Evolutionary conservation across 2,113 vertebrate species (phyloP).

Genomic region (Setophaga petechia): DNA sequence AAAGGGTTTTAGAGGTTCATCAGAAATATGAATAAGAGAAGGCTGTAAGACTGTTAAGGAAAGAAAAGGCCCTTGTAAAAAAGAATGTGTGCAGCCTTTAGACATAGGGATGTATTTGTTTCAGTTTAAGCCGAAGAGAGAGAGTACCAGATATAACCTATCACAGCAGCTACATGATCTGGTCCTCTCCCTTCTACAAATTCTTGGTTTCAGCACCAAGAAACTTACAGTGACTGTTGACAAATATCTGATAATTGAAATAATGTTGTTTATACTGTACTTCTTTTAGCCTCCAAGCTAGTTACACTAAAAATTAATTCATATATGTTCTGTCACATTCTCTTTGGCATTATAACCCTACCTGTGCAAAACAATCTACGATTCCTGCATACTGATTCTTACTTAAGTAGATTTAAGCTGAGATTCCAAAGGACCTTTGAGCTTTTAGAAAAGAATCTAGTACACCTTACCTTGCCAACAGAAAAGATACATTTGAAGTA

Average conservation of each 20-base stretch:
- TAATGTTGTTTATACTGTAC: neutral
- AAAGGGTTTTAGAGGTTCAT: slow-evolving; percentile 22
- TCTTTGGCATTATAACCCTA: neutral
- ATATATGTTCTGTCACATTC: neutral
- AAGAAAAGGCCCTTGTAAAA: slow-evolving; percentile 8
- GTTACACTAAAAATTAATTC: neutral
- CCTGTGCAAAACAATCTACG: neutral
- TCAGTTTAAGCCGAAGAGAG: neutral
- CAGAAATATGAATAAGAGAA: neutral
- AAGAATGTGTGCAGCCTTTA: neutral
- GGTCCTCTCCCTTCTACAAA: neutral
- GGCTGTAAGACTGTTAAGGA: neutral
- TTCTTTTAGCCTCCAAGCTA: neutral
- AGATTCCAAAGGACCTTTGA: neutral
- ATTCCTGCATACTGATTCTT: neutral
- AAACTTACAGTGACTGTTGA: neutral
- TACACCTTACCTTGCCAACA: neutral
- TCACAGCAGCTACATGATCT: neutral
- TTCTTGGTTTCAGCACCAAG: neutral
- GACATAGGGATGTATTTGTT: neutral
- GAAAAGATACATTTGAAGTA: neutral
- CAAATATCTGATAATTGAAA: neutral
- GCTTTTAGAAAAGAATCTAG: neutral
- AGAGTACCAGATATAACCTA: neutral
- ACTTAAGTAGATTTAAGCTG: neutral